Base-by-base conservation (phyloP, 2,888 invertebrate genomes). In the Lypha dubia region DNA sequence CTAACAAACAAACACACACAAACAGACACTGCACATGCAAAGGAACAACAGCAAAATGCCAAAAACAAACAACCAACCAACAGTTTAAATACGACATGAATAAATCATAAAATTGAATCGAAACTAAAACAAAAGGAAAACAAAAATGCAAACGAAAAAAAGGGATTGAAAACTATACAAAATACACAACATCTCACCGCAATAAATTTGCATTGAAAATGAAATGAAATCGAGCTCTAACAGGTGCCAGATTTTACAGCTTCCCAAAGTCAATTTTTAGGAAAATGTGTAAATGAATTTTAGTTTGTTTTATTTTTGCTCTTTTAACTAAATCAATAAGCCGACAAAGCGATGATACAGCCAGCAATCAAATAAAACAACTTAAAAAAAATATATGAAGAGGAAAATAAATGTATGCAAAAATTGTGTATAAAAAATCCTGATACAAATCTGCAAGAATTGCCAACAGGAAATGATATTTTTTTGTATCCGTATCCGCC, bases 121-220 rank as follows among this genome's bases (percentile, higher is more conserved):
- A 63, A 62, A 63, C 32, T 11, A n/a, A 46, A 49, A 60, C 20
- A 28, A 38, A 46, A 28, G 6, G 4, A 20, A 73, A 53, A 20
- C 11, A 53, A 51, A 17, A 6, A 22, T 3, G 22, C 0, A 53
- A 41, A 28, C 15, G 6, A 38, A 38, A 35, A 20, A 38, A 46
- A 17, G 6, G 49, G 32, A 67, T 51, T 20, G n/a, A 32, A 60
- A 49, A 15, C 24, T 44, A 41, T 35, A 44, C 41, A 22, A 38
- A 28, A 62, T 58, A 20, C 63, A 35, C 56, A 74, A 58, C 51
- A n/a, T 51, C 51, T 41, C 56, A 49, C 38, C 70, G 75, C 76
- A 80, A 73, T 71, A 84, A 60, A 75, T 62, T 73, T 79, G 58
- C 67, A 79, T 79, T 70, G 49, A 65, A 41, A 49, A 35, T 38